Base-by-base conservation (phyloP, 2,113 vertebrate species). In the Columba janthina region DNA sequence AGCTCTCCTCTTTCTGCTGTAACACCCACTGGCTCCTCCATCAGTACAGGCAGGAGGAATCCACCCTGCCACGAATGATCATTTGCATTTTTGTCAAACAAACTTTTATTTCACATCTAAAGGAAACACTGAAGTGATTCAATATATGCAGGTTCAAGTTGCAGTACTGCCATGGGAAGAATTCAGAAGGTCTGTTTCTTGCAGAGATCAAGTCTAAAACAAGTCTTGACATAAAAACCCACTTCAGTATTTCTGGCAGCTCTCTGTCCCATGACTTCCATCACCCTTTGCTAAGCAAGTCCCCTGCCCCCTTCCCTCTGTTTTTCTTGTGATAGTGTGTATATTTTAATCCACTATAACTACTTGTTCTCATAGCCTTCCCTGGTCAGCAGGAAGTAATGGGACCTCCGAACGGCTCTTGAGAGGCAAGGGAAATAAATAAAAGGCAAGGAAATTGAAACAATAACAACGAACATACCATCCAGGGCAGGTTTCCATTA, bases 341-440 rank as follows among this genome's bases (percentile, higher is more conserved):
- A 50, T 91, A 75, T 95, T 95, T 97, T 93, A 92, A 95, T 89
- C 74, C 77, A 48, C 50, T 78, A 6, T 50, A 87, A 82, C 44
- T 89, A 57, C 89, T 92, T 85, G 73, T 89, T 96, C 95, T 95
- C 84, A 75, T 72, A 85, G 89, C 50, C 62, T 96, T 88, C 71
- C 64, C 74, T 58, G 77, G 77, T 42, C 91, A 94, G 91, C 85
- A 95, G 95, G 95, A 91, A 91, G 87, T 71, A 95, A 89, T 50
- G 62, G 73, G 81, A 94, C 87, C 84, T 87, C 78, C 6, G 40
- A 88, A 82, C 0, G 2, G 42, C 87, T 94, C 85, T 89, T 31
- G 85, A 93, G 89, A 85, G 46, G 71, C 71, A 91, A 93, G 77
- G 25, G 93, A 96, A 97, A 96, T 89, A 97, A 95, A 96, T 94